A percentile compares a stretch with the other conserved stretches of the same genome.
Evolutionary conservation across 2,797 vertebrate genomes (phyloP).

Genomic region (Pantherophis vulpinus): DNA sequence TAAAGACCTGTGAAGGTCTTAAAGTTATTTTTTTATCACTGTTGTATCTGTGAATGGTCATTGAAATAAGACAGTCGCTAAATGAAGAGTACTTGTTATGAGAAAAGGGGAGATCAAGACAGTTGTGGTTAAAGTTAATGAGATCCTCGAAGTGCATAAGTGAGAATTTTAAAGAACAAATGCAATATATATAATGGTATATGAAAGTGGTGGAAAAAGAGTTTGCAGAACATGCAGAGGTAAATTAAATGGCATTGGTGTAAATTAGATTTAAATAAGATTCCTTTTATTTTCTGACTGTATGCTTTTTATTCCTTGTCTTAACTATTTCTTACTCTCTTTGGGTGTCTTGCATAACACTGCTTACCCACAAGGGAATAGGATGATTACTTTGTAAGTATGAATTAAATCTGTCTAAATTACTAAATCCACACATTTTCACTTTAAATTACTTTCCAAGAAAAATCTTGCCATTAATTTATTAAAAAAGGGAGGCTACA

Average conservation of each 20-base stretch:
- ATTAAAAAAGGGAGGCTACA: slow-evolving; percentile 11
- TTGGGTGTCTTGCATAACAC: background rate
- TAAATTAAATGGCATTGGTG: background rate
- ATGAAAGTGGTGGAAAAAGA: background rate
- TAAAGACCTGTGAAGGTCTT: background rate
- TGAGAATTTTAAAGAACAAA: background rate
- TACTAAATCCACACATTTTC: background rate
- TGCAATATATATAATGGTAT: background rate
- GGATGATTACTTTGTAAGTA: background rate
- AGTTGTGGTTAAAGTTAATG: background rate
- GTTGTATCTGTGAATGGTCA: background rate
- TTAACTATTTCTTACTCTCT: background rate
- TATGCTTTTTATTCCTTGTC: background rate
- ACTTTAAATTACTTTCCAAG: slow-evolving; percentile 6
- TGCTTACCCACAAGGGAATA: background rate
- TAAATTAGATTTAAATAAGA: background rate
- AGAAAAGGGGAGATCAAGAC: background rate
- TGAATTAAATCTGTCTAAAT: background rate
- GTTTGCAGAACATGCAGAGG: background rate
- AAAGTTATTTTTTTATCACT: background rate
- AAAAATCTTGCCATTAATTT: slow-evolving; percentile 11
- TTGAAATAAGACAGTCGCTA: background rate
- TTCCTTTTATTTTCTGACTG: background rate
- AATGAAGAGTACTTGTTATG: background rate
- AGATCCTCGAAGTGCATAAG: background rate